Base-by-base conservation (phyloP, 2,797 vertebrate species). In the Alauda arvensis region DNA sequence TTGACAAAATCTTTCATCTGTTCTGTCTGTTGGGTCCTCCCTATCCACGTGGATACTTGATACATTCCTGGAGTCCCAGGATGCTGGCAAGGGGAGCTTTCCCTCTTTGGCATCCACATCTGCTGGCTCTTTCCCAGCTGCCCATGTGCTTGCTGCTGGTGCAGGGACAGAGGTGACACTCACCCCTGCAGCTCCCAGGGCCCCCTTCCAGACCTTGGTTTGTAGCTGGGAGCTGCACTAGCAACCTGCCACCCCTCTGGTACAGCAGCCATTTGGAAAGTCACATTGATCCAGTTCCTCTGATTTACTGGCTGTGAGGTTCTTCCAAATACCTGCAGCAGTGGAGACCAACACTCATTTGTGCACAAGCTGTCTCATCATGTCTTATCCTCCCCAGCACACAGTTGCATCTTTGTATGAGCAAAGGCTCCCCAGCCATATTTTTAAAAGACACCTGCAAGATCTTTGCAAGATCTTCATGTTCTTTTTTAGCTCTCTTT, bases 31-130 rank as follows among this genome's bases (percentile, higher is more conserved):
- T 52, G 34, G 7, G 6, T 51, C 48, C 52, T 81, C 43, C 34
- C 34, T 20, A 11, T 16, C 42, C 14, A 1, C 1, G 1, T 60
- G 29, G 69, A 76, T 39, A 52, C 8, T 10, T 2, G 25, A 5
- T 25, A 3, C 18, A 51, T 62, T 76, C 43, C 42, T 42, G 8
- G 21, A 52, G 19, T 46, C 34, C 55, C 39, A 45, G 66, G 9
- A 24, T 0, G 1, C 33, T 37, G 48, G 28, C 14, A 42, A 51
- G 45, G 40, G 25, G 45, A 10, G 23, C 4, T 46, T 61, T 81
- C 40, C 34, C 18, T 46, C 49, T 18, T 16, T 2, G 1, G 17
- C 18, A 67, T 24, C 37, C 4, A 0, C 1, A 8, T 14, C 34
- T 42, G 18, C 52, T 79, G 79, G 31, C 29, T 29, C 39, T 21